Evolutionary conservation across 2,888 invertebrate genomes (phyloP), one percentile per base, ranked within the genome.

Genomic region (Synanthedon tipuliformis): DNA sequence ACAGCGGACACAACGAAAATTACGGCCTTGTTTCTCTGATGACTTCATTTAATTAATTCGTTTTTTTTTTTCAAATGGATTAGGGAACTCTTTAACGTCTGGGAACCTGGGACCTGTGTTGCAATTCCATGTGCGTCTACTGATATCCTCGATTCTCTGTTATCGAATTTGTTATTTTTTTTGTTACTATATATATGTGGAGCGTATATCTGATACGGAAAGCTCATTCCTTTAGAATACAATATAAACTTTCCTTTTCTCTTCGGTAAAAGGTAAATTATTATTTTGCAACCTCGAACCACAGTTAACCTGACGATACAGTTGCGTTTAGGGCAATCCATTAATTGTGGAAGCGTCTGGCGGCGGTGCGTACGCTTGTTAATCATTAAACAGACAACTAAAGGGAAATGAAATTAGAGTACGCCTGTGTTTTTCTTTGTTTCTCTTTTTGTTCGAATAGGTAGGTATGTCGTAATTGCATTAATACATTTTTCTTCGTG

Each of bases 1-100:
- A 73, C 68, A 67, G 61, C 66, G 68, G 66, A 68, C 70, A 71
- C 62, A 59, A 66, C 62, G 66, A 73, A 75, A 76, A 70, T 75
- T 68, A 69, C 74, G 68, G 64, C 62, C 61, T 59, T 64, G 65
- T 62, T 62, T 65, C 63, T 66, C 69, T 73, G 69, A 73, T 65
- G 71, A 72, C 71, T 73, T 69, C 67, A 73, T 73, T 68, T 75
- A 73, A 74, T 75, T 75, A 73, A 74, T 75, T 45, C 13, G 41
- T 4, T n/a, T 12, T 41, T 45, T 34, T 34, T 45, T 45, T 45
- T 45, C 11, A 12, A 45, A 45, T 45, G 45, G 10, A 34, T 8
- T 10, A 45, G 45, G 23, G 13, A 7, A 11, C n/a, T 45, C 13
- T 45, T n/a, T 8, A 45, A 12, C 7, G 7, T n/a, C 15, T 45